Conservation (phyloP, 2,888 invertebrate genomes). For the Drosophila affinis region DNA sequence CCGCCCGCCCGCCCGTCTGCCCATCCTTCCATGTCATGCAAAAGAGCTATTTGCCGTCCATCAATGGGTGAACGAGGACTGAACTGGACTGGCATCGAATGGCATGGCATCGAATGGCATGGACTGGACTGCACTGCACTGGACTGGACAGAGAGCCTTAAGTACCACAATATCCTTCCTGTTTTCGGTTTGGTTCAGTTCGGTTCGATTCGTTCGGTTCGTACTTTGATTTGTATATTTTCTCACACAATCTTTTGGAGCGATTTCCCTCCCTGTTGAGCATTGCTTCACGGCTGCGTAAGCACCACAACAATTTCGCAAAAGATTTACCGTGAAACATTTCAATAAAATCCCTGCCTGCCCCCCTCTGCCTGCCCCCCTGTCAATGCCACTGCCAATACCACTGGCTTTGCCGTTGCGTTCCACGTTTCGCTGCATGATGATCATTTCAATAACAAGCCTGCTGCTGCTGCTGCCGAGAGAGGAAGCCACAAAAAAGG, state of each 20-base stretch:
- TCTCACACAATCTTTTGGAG: slow-evolving; percentile 18
- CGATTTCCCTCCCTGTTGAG: no score
- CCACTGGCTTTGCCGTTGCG: no score
- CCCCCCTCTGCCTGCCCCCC: slow-evolving; percentile 13
- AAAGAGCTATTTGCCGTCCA: slow-evolving; percentile 38
- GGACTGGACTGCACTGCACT: no score
- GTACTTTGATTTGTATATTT: slow-evolving; percentile 14
- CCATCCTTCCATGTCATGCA: slow-evolving; percentile 28
- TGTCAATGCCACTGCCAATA: no score
- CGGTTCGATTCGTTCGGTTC: slow-evolving; percentile 6
- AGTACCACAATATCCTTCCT: not conserved
- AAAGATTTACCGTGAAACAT: slow-evolving; percentile 54
- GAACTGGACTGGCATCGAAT: no score
- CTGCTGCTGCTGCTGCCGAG: slow-evolving; percentile 15
- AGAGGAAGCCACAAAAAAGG: slow-evolving; percentile 31
- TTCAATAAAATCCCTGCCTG: slow-evolving; percentile 65
- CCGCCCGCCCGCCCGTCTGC: not conserved
- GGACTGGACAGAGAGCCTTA: no score
- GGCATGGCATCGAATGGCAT: no score
- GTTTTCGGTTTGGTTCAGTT: not conserved
- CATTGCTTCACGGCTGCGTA: slow-evolving; percentile 10
- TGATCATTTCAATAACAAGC: slow-evolving; percentile 66
- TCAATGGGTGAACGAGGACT: not conserved
- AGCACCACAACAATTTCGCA: slow-evolving; percentile 12
- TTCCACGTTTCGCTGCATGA: slow-evolving; percentile 2